Evolutionary conservation across 2,797 vertebrate species (phyloP), one percentile per base, ranked within the genome.

Genomic region (Geotrypetes seraphini): DNA sequence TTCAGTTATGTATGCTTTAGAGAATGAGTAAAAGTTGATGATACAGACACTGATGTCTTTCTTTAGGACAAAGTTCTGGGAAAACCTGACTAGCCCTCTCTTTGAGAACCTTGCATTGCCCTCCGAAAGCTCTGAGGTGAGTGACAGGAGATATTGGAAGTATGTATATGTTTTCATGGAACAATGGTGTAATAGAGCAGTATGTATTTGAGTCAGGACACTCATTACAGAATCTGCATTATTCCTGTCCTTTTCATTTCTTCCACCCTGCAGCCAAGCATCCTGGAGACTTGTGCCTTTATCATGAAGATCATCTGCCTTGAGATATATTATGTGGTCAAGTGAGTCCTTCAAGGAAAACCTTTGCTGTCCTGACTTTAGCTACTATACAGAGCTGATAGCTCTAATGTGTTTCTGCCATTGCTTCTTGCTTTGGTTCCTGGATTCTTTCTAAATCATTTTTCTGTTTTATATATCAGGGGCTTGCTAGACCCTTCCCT

Each of bases 241-340:
- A 16, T 15, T 48, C 10, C 30, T n/a, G 33, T 12, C 20, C 25
- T 31, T n/a, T 7, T 12, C 8, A 3, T 5, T 5, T 22, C 27
- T 45, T 31, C 16, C n/a, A n/a, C 25, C 69, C 44, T 39, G 4
- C 63, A 99, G 96, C 84, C 90, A 19, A 97, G 90, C 43, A 75
- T 93, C 57, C 75, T 99, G 70, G 95, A 99, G 62, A 95, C 93
- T 3, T 98, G 96, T 58, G 93, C 94, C 22, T 94, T 97, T 34
- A 90, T 92, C 43, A 95, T 99, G 92, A 98, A 96, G 69, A 97
- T 99, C 18, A 89, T 98, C 20, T 91, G 90, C 35, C 75, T 99
- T 53, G 96, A 99, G 77, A 92, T 99, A 70, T 93, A 92, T 76
- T 96, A 96, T 19, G 93, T 91, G 20, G 89, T 90, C 67, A 88